phyloP scores from a whole-genome alignment of 1,140 invertebrate genomes.

The Mercenaria mercenaria region DNA sequence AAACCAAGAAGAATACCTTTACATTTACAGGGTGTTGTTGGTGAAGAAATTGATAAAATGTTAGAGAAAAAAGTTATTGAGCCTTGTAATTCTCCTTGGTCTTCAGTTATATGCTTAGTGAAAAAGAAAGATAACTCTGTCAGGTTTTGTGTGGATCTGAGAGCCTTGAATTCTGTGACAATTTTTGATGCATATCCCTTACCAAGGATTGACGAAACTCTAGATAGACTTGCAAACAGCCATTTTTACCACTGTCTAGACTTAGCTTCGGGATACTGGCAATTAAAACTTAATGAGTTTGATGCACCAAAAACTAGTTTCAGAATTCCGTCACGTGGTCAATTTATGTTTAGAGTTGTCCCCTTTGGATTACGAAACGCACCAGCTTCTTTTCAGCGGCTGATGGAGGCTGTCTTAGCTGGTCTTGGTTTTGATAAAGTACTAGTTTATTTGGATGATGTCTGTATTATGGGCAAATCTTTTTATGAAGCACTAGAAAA shows the following conservation, averaged over 20 bases:
- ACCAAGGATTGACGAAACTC: conserved; percentile 22
- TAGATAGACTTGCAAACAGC: neutral
- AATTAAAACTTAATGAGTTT: conserved; percentile 43
- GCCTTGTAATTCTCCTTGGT: conserved; percentile 85
- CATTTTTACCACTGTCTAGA: conserved; percentile 42
- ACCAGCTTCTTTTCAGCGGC: conserved; percentile 73
- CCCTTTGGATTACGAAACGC: conserved; percentile 70
- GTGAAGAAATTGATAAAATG: conserved; percentile 73
- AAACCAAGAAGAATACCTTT: too few relatives aligned
- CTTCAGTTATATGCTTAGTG: conserved; percentile 86
- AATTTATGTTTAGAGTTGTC: conserved; percentile 68
- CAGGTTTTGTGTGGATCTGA: conserved; percentile 87
- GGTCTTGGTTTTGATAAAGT: conserved; percentile 62
- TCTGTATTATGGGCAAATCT: conserved; percentile 44
- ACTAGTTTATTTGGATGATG: conserved; percentile 66
- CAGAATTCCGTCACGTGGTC: conserved; percentile 11
- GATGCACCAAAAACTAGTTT: conserved; percentile 56
- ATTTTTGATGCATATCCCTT: conserved; percentile 61
- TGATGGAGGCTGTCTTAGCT: conserved; percentile 72
- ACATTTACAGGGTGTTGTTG: conserved; percentile 26
- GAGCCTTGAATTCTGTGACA: conserved; percentile 68
- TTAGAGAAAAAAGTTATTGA: conserved; percentile 81
- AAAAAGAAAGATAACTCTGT: conserved; percentile 85
- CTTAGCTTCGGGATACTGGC: conserved; percentile 37
- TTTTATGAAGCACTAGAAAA: conserved; percentile 31